Conservation (phyloP, 1,140 invertebrate species). For the Berghia stephanieae region DNA sequence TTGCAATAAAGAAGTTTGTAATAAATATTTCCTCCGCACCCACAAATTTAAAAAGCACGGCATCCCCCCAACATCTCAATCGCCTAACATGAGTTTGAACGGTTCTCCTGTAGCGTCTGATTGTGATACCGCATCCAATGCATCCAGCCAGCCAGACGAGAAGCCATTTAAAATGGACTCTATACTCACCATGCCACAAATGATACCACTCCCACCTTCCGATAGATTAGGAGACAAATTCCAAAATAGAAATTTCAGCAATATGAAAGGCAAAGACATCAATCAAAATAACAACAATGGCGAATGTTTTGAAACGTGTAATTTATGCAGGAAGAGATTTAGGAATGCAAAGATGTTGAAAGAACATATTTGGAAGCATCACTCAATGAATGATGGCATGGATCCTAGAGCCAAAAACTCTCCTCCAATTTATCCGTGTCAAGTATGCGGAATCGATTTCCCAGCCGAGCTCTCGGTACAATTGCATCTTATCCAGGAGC, state of each 20-base stretch:
- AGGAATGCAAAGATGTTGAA: constrained; percentile 89
- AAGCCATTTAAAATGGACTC: constrained; percentile 35
- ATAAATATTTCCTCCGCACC: constrained; percentile 91
- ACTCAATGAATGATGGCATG: constrained; percentile 63
- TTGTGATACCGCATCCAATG: constrained; percentile 55
- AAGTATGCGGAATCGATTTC: constrained; percentile 69
- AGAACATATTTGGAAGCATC: constrained; percentile 87
- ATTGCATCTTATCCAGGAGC: constrained; percentile 71
- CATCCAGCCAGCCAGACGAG: constrained; percentile 55
- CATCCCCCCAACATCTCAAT: constrained; percentile 70
- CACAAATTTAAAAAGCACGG: constrained; percentile 97
- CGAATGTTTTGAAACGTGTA: constrained; percentile 71
- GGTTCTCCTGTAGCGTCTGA: constrained; percentile 68
- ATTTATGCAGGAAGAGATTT: constrained; percentile 87
- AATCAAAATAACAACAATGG: constrained; percentile 39
- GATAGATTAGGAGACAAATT: constrained; percentile 38
- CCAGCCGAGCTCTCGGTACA: constrained; percentile 69
- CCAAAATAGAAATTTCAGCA: constrained; percentile 30
- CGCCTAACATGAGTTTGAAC: constrained; percentile 60
- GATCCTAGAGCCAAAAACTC: constrained; percentile 39
- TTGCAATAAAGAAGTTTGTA: constrained; percentile 97
- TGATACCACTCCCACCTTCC: constrained; percentile 33
- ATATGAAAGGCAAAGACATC: constrained; percentile 29
- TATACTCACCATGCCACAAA: constrained; percentile 25
- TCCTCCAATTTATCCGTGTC: constrained; percentile 59